These are phyloP conservation scores for Acholoe squamosa DNA, from an alignment of 2,888 invertebrate species.

Conservation along the genomic window DNA sequence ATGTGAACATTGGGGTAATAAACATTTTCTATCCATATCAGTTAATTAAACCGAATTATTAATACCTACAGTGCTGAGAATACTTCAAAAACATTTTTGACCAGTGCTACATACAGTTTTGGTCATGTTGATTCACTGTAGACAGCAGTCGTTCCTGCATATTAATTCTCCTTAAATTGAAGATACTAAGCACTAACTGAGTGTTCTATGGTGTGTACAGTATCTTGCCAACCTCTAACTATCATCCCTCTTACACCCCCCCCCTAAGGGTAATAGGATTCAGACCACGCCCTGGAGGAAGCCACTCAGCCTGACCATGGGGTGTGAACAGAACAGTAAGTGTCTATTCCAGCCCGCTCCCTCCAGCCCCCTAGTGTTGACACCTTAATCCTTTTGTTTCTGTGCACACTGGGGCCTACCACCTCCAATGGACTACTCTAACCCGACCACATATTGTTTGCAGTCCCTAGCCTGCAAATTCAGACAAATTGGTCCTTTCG, in stretches of 20 bases:
- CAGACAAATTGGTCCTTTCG: neutral
- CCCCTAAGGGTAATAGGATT: conserved; percentile 10
- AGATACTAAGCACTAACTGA: no score
- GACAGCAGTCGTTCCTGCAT: no score
- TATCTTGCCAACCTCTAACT: neutral
- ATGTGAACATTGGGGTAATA: no score
- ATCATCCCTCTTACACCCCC: neutral
- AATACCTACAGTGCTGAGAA: no score
- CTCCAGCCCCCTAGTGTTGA: neutral
- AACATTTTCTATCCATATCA: no score
- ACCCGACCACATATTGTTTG: neutral
- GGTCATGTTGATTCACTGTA: no score
- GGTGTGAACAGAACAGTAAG: conserved; percentile 17
- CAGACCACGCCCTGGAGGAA: neutral
- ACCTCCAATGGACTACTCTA: neutral
- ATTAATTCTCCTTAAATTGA: no score
- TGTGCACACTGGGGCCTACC: neutral
- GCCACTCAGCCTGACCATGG: conserved; percentile 1
- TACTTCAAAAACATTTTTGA: no score
- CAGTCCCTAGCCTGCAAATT: neutral
- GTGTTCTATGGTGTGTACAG: no score
- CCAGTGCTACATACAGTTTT: no score
- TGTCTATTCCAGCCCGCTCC: neutral
- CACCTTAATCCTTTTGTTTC: conserved; percentile 22
- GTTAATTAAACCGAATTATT: no score